Base-by-base conservation (phyloP, 2,888 invertebrate species). In the Andrena marginata region DNA sequence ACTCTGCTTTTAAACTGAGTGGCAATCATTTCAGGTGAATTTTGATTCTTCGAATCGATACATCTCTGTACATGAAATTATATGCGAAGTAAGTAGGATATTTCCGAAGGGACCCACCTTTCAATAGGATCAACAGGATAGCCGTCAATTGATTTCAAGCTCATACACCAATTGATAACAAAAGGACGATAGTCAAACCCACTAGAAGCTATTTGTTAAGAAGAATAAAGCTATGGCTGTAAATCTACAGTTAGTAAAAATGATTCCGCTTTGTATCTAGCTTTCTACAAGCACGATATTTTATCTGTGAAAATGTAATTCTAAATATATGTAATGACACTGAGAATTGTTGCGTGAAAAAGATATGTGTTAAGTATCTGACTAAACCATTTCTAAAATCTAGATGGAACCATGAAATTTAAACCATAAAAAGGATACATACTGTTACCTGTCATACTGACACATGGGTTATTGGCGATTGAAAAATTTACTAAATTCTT, bases 151-250 rank as follows among this genome's bases (percentile, higher is more conserved):
- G 97, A 96, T 93, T 97, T 97, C 42, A 98, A 96, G 91, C 96
- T 97, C 96, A 98, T 96, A 94, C 98, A 98, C 98, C 99, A 99
- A 94, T 98, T 99, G 80, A 98, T 96, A 82, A 98, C 96, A 95
- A 98, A 99, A 51, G 99, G 98, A 77, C 99, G 96, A 94, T 98
- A 98, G 94, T 98, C 98, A 94, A 97, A 98, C 54, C 97, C 97
- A 94, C 98, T 98, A 94, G 85, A 87, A 90, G 88, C 91, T 92
- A 92, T 91, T 86, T 89, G 92, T 94, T 93, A 94, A 94, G 93
- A 92, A 92, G 90, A 87, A 92, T 88, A 85, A 42, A 85, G 73
- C 87, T 89, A 90, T 89, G 77, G 78, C 68, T 77, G 80, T 74
- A 80, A 80, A 29, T 65, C 89, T 88, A 86, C 75, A 20, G 26